Conservation (phyloP, 1,140 invertebrate species). For the Heliothis virescens region DNA sequence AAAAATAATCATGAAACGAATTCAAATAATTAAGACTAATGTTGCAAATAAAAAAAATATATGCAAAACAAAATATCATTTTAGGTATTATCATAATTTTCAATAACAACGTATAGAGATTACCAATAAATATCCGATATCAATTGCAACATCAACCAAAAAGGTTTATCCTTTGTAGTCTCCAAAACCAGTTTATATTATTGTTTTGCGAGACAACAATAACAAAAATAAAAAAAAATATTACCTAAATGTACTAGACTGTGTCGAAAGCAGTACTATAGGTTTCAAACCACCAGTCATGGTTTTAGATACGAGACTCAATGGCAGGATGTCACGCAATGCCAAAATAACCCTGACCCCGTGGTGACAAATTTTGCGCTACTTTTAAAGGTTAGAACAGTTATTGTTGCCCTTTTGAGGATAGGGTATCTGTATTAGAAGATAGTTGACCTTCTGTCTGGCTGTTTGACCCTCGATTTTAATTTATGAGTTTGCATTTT, state of each 20-base stretch:
- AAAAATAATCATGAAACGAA: too few species aligned
- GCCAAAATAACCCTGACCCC: constrained; percentile 51
- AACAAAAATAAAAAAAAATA: too few species aligned
- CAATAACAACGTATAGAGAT: too few species aligned
- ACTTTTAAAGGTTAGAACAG: constrained; percentile 9
- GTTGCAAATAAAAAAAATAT: too few species aligned
- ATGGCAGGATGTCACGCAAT: constrained; percentile 60
- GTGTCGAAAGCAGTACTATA: not conserved
- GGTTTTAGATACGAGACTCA: constrained; percentile 43
- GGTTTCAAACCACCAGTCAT: constrained; percentile 6
- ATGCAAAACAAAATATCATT: too few species aligned
- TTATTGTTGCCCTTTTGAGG: constrained; percentile 21
- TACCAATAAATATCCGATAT: too few species aligned
- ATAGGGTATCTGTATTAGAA: not conserved
- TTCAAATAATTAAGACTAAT: too few species aligned
- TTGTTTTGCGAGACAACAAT: too few species aligned
- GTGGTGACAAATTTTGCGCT: constrained; percentile 3
- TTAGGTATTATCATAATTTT: not conserved
- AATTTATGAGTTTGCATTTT: not conserved
- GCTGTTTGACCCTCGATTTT: not conserved
- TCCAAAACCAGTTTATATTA: too few species aligned
- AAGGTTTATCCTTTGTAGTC: not conserved
- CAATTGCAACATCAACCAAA: not conserved
- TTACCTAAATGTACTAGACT: not conserved
- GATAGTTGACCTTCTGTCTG: not conserved